Evolutionary conservation across 2,888 invertebrate species (phyloP).

Genomic region (Brenthis ino): DNA sequence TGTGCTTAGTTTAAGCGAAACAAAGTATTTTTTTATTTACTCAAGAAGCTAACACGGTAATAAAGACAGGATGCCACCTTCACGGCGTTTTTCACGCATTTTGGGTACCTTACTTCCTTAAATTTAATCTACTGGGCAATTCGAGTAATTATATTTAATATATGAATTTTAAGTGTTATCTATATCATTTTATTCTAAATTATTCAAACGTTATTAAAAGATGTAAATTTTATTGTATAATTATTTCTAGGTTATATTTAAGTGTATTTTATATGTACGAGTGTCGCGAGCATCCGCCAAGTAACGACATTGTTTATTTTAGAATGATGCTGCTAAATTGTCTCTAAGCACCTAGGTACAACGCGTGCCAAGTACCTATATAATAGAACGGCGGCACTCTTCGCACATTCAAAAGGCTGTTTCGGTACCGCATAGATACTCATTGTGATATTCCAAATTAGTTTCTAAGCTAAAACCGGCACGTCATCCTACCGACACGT

Average conservation of each 20-base stretch:
- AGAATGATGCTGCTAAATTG: conserved; percentile 30
- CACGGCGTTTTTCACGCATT: conserved; percentile 72
- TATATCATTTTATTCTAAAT: too few species aligned
- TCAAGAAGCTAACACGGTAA: conserved; percentile 56
- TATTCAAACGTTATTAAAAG: background rate
- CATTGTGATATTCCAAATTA: conserved; percentile 81
- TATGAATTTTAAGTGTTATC: background rate
- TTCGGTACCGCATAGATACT: conserved; percentile 75
- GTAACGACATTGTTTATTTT: conserved; percentile 20
- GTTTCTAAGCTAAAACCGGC: conserved; percentile 76
- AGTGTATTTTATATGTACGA: conserved; percentile 14
- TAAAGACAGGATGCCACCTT: conserved; percentile 77
- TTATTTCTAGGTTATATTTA: background rate
- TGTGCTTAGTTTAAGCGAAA: conserved; percentile 55
- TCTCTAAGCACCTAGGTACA: conserved; percentile 27
- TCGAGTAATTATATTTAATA: conserved; percentile 42
- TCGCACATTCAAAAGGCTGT: conserved; percentile 72
- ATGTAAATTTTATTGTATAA: background rate
- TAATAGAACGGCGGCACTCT: conserved; percentile 62
- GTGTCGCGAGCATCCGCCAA: conserved; percentile 12
- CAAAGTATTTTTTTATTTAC: conserved; percentile 62
- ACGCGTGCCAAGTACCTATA: conserved; percentile 66
- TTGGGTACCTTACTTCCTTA: conserved; percentile 66
- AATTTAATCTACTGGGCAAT: conserved; percentile 47
- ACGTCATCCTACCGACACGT: conserved; percentile 77